phyloP scores from a whole-genome alignment of 2,797 vertebrate genomes.

The Argentina silus region DNA sequence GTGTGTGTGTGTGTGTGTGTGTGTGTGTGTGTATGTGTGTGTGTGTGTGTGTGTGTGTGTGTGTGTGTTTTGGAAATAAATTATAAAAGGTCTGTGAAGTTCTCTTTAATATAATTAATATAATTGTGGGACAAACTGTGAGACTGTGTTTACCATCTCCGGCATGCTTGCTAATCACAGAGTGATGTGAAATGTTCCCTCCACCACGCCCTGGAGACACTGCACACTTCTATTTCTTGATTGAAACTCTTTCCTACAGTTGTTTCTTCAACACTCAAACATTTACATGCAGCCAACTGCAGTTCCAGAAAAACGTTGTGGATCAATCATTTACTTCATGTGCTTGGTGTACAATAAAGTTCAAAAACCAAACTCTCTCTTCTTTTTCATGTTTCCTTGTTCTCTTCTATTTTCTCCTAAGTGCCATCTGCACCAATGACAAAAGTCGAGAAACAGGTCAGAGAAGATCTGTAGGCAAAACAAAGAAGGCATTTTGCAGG shows the following conservation, averaged over 20 bases:
- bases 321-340: no score
- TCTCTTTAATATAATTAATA: not conserved
- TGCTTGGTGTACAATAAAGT: not conserved
- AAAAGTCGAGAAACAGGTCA: slow-evolving; percentile 48
- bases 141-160: not conserved
- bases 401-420: not conserved
- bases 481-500: slow-evolving; percentile 59
- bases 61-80: not conserved
- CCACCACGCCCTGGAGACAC: slow-evolving; percentile 4
- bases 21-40: not conserved
- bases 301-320: not conserved
- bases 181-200: slow-evolving; percentile 17
- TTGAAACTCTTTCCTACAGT: not conserved
- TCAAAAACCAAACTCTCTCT: not conserved
- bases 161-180: not conserved
- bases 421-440: slow-evolving; percentile 31
- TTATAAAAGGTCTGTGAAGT: no score
- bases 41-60: slow-evolving; percentile 2
- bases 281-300: not conserved
- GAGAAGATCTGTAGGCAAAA: slow-evolving; percentile 56
- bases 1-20: slow-evolving; percentile 1
- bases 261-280: not conserved
- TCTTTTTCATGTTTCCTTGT: not conserved
- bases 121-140: not conserved
- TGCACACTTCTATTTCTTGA: not conserved